Evolutionary conservation across 2,797 vertebrate species (phyloP).

Genomic region (Tinamus major): DNA sequence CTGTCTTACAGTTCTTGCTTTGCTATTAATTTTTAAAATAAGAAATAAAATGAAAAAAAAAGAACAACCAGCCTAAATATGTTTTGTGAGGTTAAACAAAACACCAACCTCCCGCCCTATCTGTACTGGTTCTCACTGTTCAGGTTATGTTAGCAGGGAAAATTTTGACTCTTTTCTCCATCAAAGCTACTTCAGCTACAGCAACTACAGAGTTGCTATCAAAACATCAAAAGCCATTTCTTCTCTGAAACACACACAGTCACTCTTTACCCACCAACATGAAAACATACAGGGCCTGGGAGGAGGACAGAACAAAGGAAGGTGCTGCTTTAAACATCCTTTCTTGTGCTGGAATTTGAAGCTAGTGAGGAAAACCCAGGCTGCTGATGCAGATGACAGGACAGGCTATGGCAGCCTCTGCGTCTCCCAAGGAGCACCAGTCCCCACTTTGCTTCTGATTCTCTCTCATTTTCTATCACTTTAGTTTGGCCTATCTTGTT

Average conservation of each 20-base stretch:
- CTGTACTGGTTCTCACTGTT: not conserved
- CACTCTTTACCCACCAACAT: not conserved
- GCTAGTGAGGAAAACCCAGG: fast-evolving
- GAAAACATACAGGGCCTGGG: not conserved
- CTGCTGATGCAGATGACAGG: not conserved
- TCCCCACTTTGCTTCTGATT: not conserved
- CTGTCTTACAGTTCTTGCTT: not conserved
- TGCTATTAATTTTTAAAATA: not conserved
- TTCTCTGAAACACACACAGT: not conserved
- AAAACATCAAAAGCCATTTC: not conserved
- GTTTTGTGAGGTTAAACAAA: not conserved
- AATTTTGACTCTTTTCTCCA: not conserved
- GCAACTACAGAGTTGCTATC: not conserved
- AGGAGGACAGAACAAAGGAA: not conserved
- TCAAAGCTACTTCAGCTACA: not conserved
- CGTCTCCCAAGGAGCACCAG: not conserved
- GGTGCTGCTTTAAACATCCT: not conserved
- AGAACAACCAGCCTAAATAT: not conserved
- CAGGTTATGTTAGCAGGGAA: not conserved
- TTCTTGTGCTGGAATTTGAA: not conserved
- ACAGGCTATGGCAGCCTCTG: not conserved
- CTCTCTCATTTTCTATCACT: not conserved
- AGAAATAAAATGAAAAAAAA: not conserved
- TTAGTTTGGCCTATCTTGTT: not conserved
- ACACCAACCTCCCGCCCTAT: not conserved